Evolutionary conservation across 1,140 invertebrate species (phyloP).

Genomic region (Probaryconus sp.): DNA sequence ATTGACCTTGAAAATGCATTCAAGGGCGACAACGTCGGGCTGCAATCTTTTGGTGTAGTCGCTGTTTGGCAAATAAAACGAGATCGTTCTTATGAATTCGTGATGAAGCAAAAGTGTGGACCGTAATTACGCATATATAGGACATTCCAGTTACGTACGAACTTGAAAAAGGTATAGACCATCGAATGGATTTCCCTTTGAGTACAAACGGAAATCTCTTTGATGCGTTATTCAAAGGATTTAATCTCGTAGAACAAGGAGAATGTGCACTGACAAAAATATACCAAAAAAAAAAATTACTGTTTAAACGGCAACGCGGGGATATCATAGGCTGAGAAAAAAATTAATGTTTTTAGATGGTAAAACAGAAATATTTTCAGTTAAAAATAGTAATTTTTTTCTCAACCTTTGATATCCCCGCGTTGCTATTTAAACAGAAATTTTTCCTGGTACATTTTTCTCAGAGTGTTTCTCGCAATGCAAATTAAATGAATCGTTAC

Average conservation of each 20-base stretch:
- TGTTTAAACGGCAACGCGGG: too few species aligned
- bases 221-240: constrained; percentile 18
- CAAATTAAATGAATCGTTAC: too few species aligned
- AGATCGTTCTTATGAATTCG: constrained; percentile 31
- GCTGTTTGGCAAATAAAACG: constrained; percentile 77
- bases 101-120: constrained; percentile 36
- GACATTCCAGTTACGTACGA: constrained; percentile 42
- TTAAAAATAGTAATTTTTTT: too few species aligned
- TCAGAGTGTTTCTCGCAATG: too few species aligned
- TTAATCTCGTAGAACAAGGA: constrained; percentile 14
- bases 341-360: too few species aligned
- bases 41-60: constrained; percentile 89
- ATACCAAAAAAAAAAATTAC: too few species aligned
- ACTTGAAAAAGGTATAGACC: background rate
- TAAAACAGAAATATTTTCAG: too few species aligned
- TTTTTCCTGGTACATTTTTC: too few species aligned
- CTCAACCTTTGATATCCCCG: too few species aligned
- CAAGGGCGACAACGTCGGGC: constrained; percentile 87
- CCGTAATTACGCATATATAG: constrained; percentile 30
- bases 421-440: too few species aligned
- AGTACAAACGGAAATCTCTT: constrained; percentile 22
- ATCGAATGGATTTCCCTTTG: constrained; percentile 31
- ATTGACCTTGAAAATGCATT: constrained; percentile 88
- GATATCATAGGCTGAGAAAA: too few species aligned
- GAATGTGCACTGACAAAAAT: background rate